Conservation (phyloP, 2,797 vertebrate genomes). For the Urosaurus nigricauda region DNA sequence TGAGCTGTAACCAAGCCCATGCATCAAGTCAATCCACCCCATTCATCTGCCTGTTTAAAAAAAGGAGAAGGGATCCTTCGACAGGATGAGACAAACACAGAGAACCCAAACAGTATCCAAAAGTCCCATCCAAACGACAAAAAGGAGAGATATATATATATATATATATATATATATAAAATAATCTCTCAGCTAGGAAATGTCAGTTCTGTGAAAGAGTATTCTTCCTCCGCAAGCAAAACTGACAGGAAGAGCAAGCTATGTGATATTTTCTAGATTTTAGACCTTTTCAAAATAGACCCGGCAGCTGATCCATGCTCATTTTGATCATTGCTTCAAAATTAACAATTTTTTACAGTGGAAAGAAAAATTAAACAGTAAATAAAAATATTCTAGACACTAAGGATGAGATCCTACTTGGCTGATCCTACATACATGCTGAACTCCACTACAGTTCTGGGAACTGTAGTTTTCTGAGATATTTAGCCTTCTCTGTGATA, state of each 20-base stretch:
- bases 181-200: not conserved
- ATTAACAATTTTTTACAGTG: too few species aligned
- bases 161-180: too few species aligned
- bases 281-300: not conserved
- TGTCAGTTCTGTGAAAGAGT: not conserved
- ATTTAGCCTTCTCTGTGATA: too few species aligned
- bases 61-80: not conserved
- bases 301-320: not conserved
- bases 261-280: not conserved
- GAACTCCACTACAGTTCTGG: too few species aligned
- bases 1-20: constrained; percentile 57
- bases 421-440: too few species aligned
- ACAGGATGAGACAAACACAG: constrained; percentile 33
- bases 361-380: too few species aligned
- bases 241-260: not conserved
- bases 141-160: not conserved
- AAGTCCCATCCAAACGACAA: not conserved
- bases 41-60: constrained; percentile 62
- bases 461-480: too few species aligned
- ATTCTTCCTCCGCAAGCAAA: not conserved
- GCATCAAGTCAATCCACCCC: constrained; percentile 61
- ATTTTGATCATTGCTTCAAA: not conserved
- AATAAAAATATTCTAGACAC: too few species aligned
- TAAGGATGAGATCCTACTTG: too few species aligned
- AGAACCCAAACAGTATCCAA: not conserved